Conservation (phyloP, 2,113 vertebrate species). For the Thalassarche chlororhynchos region DNA sequence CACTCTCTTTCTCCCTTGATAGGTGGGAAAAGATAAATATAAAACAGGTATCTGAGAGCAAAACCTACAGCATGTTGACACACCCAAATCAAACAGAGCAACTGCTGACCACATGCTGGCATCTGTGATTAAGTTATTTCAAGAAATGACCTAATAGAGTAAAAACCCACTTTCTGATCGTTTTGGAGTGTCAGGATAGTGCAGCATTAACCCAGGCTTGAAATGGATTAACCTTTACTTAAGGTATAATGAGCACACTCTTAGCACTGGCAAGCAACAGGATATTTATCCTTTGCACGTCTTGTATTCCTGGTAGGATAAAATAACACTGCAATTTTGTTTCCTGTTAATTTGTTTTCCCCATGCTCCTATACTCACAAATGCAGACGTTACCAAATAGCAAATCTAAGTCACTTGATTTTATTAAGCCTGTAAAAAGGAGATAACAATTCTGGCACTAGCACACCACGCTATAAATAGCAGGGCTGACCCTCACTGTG, state of each 20-base stretch:
- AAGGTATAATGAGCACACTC: neutral
- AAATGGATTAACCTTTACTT: slow-evolving; percentile 44
- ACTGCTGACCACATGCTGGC: neutral
- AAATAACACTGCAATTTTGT: slow-evolving; percentile 11
- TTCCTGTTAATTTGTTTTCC: slow-evolving; percentile 42
- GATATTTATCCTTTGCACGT: neutral
- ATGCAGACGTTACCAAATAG: neutral
- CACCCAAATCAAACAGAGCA: neutral
- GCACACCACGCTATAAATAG: neutral
- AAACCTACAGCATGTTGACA: neutral
- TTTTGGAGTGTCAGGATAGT: neutral
- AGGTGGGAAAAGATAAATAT: neutral
- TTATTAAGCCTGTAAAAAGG: slow-evolving; percentile 42
- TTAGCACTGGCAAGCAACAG: neutral
- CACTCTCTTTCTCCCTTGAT: neutral
- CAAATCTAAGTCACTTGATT: slow-evolving; percentile 7
- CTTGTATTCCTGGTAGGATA: slow-evolving; percentile 40
- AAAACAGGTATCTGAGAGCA: neutral
- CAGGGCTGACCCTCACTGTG: neutral
- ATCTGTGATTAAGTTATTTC: neutral
- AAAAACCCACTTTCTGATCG: neutral
- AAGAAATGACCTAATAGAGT: neutral
- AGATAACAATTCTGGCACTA: slow-evolving; percentile 28
- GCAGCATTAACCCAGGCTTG: slow-evolving; percentile 17
- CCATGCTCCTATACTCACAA: neutral